These are phyloP conservation scores for Crax fasciolata DNA, from an alignment of 2,797 vertebrate species.

Conservation along the genomic window DNA sequence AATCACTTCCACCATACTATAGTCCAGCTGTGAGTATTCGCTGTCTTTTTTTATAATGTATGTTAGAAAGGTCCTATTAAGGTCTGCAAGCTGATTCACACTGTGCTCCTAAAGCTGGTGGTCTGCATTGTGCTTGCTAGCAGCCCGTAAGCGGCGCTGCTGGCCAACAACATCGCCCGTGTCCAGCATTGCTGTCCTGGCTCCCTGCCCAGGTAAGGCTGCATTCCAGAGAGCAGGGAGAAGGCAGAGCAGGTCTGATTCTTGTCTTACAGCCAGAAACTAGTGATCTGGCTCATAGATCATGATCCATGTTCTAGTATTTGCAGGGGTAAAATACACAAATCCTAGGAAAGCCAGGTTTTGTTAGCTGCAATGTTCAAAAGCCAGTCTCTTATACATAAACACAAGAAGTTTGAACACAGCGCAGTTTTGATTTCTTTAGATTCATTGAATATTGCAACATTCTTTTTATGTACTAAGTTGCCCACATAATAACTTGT, in stretches of 20 bases:
- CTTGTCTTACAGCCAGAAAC: background rate
- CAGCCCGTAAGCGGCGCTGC: background rate
- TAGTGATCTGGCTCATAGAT: accelerated
- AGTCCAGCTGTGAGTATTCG: background rate
- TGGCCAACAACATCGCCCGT: accelerated
- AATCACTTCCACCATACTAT: accelerated
- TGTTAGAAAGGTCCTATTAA: accelerated
- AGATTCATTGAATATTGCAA: background rate
- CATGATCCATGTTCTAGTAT: accelerated
- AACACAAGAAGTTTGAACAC: background rate
- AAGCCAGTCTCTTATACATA: accelerated
- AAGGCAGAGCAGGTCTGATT: background rate
- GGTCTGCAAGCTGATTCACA: accelerated
- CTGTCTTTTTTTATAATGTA: accelerated
- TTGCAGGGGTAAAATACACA: background rate
- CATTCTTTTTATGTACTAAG: background rate
- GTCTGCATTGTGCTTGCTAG: accelerated
- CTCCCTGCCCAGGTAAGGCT: background rate
- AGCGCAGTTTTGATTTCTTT: background rate
- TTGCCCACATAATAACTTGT: background rate
- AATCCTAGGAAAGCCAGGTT: accelerated
- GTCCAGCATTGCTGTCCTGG: background rate
- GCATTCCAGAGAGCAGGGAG: background rate
- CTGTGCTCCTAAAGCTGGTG: accelerated
- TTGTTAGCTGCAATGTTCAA: accelerated